Conservation (phyloP, 2,113 vertebrate species). For the Pithys albifrons region DNA sequence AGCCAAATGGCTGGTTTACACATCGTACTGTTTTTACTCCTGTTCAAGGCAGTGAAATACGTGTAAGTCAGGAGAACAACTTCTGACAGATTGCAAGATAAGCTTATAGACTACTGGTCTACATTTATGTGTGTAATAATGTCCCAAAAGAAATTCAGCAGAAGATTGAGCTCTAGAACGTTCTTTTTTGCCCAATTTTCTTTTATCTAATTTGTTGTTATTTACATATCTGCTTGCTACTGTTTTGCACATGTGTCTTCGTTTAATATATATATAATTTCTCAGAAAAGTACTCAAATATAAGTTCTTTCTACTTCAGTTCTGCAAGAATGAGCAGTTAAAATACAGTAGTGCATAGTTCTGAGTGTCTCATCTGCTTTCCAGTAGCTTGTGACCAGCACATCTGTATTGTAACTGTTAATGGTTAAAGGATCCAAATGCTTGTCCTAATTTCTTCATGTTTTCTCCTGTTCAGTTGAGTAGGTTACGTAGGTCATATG, state of each 20-base stretch:
- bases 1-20: background rate
- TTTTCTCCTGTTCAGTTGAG: background rate
- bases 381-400: background rate
- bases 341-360: background rate
- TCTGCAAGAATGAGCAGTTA: background rate
- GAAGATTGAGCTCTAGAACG: background rate
- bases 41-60: background rate
- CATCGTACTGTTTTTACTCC: background rate
- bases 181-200: background rate
- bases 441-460: background rate
- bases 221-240: background rate
- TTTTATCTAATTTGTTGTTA: background rate
- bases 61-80: background rate
- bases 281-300: background rate
- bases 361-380: background rate
- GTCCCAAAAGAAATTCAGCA: background rate
- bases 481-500: background rate
- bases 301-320: background rate
- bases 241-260: background rate
- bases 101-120: background rate
- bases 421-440: background rate
- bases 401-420: background rate
- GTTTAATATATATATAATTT: background rate
- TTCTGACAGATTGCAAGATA: background rate
- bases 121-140: background rate